Base-by-base conservation (phyloP, 2,888 invertebrate species). In the Augochlorella aurata region DNA sequence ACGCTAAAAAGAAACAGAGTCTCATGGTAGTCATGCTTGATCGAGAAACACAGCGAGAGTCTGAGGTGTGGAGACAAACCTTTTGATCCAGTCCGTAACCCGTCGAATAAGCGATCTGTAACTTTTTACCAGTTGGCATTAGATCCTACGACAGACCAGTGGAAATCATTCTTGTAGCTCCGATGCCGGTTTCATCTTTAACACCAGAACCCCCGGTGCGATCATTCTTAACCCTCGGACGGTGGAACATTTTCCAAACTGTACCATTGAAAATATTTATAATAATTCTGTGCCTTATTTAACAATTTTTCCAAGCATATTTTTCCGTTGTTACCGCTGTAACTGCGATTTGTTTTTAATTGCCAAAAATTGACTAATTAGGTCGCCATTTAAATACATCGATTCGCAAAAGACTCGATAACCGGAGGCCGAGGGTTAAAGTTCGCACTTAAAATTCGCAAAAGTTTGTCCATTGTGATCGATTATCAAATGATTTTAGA, bases 71-170 rank as follows among this genome's bases (percentile, higher is more conserved):
- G 24, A 24, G 24, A 58, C 54, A 58, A 58, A 58, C 61, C 61
- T 61, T 29, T 61, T 61, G 29, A 61, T 24, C 29, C 29, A 29
- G 61, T 61, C 29, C 61, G 29, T 29, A 29, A 29, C 29, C 29
- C 61, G 61, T 61, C 29, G 61, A 61, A 61, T 29, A 61, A 61
- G 61, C 61, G 29, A 61, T 61, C 24, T 61, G 61, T 24, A 61
- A 61, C 29, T 29, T 61, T 61, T 18, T 14, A 61, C 29, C 61
- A 61, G 24, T 61, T 61, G 24, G 18, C 18, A 61, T 61, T 61
- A 61, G 61, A 61, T 61, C 61, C 61, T 18, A 61, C 61, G 24
- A 16, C 24, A 61, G 16, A 24, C 61, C 24, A 24, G 9, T 61
- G 14, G 29, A 14, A 16, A 24, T 61, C 14, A 14, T 16, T 12